Evolutionary conservation across 2,113 vertebrate genomes (phyloP), one percentile per base, ranked within the genome.

Genomic region (Neodon shergylaensis): DNA sequence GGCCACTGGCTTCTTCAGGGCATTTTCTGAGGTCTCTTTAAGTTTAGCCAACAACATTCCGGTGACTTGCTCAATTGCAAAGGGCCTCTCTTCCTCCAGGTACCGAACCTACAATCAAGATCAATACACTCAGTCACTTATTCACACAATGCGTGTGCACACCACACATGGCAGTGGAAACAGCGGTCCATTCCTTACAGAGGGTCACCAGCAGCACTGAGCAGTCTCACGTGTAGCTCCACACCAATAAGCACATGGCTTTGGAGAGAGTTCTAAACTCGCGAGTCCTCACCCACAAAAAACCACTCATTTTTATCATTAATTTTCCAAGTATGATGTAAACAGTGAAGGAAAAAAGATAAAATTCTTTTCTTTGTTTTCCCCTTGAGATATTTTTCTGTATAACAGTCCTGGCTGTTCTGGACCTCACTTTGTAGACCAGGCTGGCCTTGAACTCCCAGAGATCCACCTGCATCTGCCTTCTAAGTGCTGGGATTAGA

Each of bases 1-100:
- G 39, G 99, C 99, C 95, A 99, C 99, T 4, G 99, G 99, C 96
- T 99, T 99, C 98, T 99, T 99, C 96, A 99, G 97, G 72, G 99
- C 99, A n/a, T 97, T 99, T 98, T 99, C 99, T 3, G 99, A 99
- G 21, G 99, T 99, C 97, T 99, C 99, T 96, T 99, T 99, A 96
- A 99, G 99, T 92, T 99, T 99, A 95, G 99, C 99, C 96, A 99
- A 81, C 81, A 99, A 98, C 99, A 99, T 99, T 92, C 99, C 99
- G 9, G 99, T 98, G 88, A 99, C 98, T 97, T 99, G 99, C 96
- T 99, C 99, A 70, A 99, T 98, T 72, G 99, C 99, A 98, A 99
- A 99, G 92, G 99, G 98, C 94, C 99, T 99, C 95, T 99, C 99
- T 96, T 99, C 99, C 44, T 99, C 99, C 96, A 99, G 96, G 96